Base-by-base conservation (phyloP, 2,888 invertebrate species). In the Esperia sulphurella region DNA sequence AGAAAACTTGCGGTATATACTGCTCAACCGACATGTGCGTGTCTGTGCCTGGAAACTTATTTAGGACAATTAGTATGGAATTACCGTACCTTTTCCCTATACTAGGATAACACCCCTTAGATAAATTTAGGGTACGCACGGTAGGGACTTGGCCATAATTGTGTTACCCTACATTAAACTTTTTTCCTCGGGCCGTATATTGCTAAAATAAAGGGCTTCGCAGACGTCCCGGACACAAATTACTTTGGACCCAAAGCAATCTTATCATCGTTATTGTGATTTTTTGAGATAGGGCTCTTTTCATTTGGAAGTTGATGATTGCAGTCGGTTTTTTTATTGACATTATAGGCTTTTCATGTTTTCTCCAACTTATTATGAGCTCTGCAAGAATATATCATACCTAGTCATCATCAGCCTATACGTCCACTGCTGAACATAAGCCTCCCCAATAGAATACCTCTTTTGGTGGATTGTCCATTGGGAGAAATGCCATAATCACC, bases 151-250 rank as follows among this genome's bases (percentile, higher is more conserved):
- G 9, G 51, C 65, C 66, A 68, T 79, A 80, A 83, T 76, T 77
- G 77, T 79, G 81, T 81, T 79, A 79, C 77, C 78, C 79, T 71
- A 75, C 80, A 81, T 81, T 80, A 78, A 83, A 83, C 79, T 79
- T 77, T 51, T 78, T 71, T 66, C 61, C 65, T 65, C 66, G 66
- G 69, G 63, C 66, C 71, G 71, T 76, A 81, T 75, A 79, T 75
- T 68, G 69, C 73, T 71, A 72, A 79, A 81, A 81, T 78, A 81
- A 81, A 81, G 72, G 71, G 68, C 67, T 67, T 58, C 60, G 28
- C 48, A 57, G 52, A 63, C 63, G 63, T 57, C 64, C 68, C 63
- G 54, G 66, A 70, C 66, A 66, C 69, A 75, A 75, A 75, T 74
- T 75, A 71, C 70, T 68, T 65, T 58, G 63, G 68, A 54, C 65